Percentiles rank a stretch among this genome's conserved stretches.
Conservation (phyloP, 2,888 invertebrate species). For the Globia sparganii region DNA sequence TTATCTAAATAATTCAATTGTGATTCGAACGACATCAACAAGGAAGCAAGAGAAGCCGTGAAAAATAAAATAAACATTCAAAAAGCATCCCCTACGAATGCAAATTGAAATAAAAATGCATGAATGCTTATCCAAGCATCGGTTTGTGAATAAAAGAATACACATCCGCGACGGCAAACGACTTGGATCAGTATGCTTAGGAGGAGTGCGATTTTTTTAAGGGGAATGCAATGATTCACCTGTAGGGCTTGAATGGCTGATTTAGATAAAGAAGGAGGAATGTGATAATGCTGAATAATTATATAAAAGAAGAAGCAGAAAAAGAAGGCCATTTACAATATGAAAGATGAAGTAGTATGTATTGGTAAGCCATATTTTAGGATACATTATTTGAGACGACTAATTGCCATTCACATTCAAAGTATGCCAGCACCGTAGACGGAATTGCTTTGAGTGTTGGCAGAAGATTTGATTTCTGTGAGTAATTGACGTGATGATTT, state of each 20-base stretch:
- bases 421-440: slow-evolving; percentile 32
- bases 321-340: not conserved
- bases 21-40: slow-evolving; percentile 35
- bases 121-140: slow-evolving; percentile 75
- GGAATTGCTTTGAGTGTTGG: slow-evolving; percentile 49
- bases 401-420: slow-evolving; percentile 18
- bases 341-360: not conserved
- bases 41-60: slow-evolving; percentile 48
- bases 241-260: slow-evolving; percentile 7
- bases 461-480: slow-evolving; percentile 26
- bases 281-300: not conserved
- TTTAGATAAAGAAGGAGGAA: not conserved
- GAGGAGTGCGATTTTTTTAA: slow-evolving; percentile 55
- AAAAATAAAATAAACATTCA: slow-evolving; percentile 67
- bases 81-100: slow-evolving; percentile 70
- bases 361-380: not conserved
- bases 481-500: slow-evolving; percentile 48
- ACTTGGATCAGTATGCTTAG: slow-evolving; percentile 61
- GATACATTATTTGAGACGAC: not conserved
- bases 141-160: slow-evolving; percentile 80
- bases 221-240: slow-evolving; percentile 39
- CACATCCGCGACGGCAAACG: slow-evolving; percentile 65
- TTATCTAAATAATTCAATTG: slow-evolving; percentile 35
- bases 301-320: not conserved
- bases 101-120: slow-evolving; percentile 83